phyloP scores from a whole-genome alignment of 2,113 vertebrate species.

The Pygoscelis adeliae region DNA sequence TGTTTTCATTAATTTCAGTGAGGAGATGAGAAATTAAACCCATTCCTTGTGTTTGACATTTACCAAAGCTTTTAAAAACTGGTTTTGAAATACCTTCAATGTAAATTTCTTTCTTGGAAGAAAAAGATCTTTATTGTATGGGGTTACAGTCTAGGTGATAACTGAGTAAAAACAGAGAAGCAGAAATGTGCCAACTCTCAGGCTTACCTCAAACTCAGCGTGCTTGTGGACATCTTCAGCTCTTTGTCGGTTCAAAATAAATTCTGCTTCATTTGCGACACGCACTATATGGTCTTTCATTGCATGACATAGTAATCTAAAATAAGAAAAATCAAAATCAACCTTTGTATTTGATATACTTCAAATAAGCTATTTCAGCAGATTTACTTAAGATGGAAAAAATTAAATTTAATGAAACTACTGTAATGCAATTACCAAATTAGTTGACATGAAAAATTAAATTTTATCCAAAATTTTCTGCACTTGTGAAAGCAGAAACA shows the following conservation, averaged over 20 bases:
- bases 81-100: constrained; percentile 37
- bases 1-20: constrained; percentile 15
- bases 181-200: background rate
- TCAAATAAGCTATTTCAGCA: background rate
- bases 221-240: constrained; percentile 98
- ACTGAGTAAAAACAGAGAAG: constrained; percentile 55
- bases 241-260: constrained; percentile 96
- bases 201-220: constrained; percentile 94
- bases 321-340: constrained; percentile 17
- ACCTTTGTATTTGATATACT: background rate
- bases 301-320: constrained; percentile 93
- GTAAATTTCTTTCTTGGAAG: constrained; percentile 2
- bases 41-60: constrained; percentile 18
- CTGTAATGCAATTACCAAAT: background rate
- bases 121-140: background rate
- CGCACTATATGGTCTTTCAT: constrained; percentile 99
- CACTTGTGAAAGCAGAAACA: background rate
- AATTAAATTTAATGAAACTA: background rate
- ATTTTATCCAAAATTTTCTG: background rate
- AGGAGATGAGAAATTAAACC: constrained; percentile 44
- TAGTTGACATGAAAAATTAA: background rate
- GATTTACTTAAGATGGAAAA: background rate
- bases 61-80: constrained; percentile 51
- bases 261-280: constrained; percentile 97
- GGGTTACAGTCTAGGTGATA: background rate